Base-by-base conservation (phyloP, 1,140 invertebrate species). In the Psix sp. region DNA sequence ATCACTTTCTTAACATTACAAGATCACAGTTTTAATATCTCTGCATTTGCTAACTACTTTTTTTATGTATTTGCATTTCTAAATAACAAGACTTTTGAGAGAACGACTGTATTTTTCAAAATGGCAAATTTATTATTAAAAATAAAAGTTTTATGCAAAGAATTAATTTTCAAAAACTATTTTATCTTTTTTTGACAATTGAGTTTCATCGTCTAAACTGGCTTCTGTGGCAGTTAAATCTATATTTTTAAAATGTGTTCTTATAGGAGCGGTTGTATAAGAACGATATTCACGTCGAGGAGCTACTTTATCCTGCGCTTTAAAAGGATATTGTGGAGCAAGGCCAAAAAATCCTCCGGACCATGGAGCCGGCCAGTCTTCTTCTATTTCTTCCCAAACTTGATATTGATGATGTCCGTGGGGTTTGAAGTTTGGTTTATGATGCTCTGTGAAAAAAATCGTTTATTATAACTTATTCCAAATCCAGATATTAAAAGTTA, bases 351-450 rank as follows among this genome's bases (percentile, higher is more conserved):
- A 70, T 62, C 66, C 56, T 2, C 59, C 51, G 3, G 59, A 42
- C 57, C 49, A 71, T 16, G 11, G 21, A 24, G 43, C 54, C 2
- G 68, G 68, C 45, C 42, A 59, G 5, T 72, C 60, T 17, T 72
- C 68, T 9, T 72, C 45, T 5, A 14, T 59, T n/a, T 72, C 46
- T 52, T 72, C 68, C 59, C 60, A 65, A 31, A 71, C 67, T 57
- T 63, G 49, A 33, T 71, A 71, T 5, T 71, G 56, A 10, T 49
- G 48, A 1, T 42, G 13, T 16, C 9, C 11, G 17, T 56, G 51
- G 38, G 57, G 57, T 35, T 62, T 57, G 10, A 36, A 43, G 21
- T 24, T 13, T 21, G 60, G 60, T 15, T 65, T 67, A 21, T 67
- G 45, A 26, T 51, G n/a, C 13, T 43, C 63, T 67, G n/a, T n/a